Percentiles rank a stretch among this genome's conserved stretches.
These are phyloP conservation scores for Ladona fulva DNA, from an alignment of 1,140 invertebrate species.

Conservation along the genomic window DNA sequence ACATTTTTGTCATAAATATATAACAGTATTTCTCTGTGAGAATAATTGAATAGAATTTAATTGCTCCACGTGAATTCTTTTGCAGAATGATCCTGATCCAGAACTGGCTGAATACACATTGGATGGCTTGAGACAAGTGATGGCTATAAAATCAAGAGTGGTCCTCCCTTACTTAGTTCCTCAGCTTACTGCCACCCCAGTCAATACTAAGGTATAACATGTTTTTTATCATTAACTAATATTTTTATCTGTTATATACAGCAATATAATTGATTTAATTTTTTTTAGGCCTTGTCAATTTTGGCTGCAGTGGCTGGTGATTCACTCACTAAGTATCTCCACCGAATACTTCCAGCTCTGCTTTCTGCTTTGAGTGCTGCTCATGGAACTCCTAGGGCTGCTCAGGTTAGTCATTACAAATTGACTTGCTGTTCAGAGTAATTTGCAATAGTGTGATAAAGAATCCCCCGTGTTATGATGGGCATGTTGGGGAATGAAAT, in stretches of 20 bases:
- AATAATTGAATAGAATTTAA: too few relatives aligned
- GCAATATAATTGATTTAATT: not conserved
- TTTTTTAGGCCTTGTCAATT: conserved; percentile 68
- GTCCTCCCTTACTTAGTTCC: conserved; percentile 94
- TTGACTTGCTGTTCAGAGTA: not conserved
- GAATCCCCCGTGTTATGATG: too few relatives aligned
- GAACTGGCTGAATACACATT: conserved; percentile 73
- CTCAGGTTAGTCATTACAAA: conserved; percentile 40
- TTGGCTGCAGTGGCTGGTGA: conserved; percentile 88
- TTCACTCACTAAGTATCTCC: conserved; percentile 81
- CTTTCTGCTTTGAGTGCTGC: conserved; percentile 63
- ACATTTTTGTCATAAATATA: too few relatives aligned
- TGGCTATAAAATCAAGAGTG: conserved; percentile 91
- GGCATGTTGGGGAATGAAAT: too few relatives aligned
- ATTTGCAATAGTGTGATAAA: too few relatives aligned
- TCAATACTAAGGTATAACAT: conserved; percentile 59
- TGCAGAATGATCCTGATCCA: conserved; percentile 60
- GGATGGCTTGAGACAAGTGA: conserved; percentile 91
- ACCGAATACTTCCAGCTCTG: conserved; percentile 84
- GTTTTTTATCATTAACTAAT: not conserved
- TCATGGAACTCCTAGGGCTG: conserved; percentile 59
- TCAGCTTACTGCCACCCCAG: conserved; percentile 71
- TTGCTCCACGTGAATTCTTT: too few relatives aligned
- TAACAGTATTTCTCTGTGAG: too few relatives aligned
- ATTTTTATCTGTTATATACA: not conserved